Base-by-base conservation (phyloP, 2,113 vertebrate species). In the Corapipo altera region DNA sequence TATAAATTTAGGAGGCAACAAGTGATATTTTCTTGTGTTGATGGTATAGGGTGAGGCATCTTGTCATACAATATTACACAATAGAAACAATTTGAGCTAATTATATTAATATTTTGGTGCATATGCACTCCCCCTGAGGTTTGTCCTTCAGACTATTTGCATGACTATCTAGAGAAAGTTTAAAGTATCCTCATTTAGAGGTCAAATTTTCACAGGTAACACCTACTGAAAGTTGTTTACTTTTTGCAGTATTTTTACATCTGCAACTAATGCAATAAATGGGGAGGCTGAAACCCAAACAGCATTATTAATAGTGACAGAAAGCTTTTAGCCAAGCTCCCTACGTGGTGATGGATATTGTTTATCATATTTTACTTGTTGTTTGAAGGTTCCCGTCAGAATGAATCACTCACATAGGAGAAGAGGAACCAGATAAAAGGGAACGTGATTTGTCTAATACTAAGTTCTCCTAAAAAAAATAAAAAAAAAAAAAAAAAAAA, bases 281-380 rank as follows among this genome's bases (percentile, higher is more conserved):
- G 64, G 62, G 59, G 46, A 95, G 52, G 37, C 70, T 64, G 76
- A 95, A 97, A 96, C 87, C 48, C 70, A 83, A 94, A 90, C 90
- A 70, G 16, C 39, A 20, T 96, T 95, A 97, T 97, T 96, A 92
- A 83, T 43, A 84, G 67, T 92, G 96, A 96, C 95, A 96, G 93
- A 91, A 98, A 96, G 90, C 91, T 98, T 98, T 98, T 96, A 98
- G 94, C 85, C 67, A 48, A 70, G 24, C 44, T 96, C 66, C 77
- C 61, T 86, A 7, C 67, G 44, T 84, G 35, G 46, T 95, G 93
- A 96, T 84, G 90, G 95, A 94, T 96, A 78, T 37, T 96, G 89
- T 96, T 97, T 96, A 97, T 97, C 85, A 82, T 95, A 64, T 95
- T 97, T 96, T 73, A 94, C 90, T 96, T 97, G 93, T 96, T 98